Evolutionary conservation across 2,797 vertebrate species (phyloP).

Genomic region (Mustela erminea): DNA sequence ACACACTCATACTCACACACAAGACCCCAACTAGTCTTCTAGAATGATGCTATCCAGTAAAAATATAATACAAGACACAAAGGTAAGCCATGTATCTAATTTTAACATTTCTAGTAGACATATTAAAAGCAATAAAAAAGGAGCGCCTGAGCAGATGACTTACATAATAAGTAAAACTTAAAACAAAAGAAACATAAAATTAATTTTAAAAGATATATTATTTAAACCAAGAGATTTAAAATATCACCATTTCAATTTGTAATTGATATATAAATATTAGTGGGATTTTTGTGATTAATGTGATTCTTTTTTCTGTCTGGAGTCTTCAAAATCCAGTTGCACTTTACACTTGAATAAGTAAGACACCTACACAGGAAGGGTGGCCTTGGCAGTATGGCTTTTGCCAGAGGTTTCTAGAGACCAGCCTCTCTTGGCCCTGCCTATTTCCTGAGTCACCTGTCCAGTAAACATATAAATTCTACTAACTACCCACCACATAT

Average conservation of each 20-base stretch:
- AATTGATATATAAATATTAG: neutral
- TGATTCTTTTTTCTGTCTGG: neutral
- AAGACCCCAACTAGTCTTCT: neutral
- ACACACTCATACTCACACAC: neutral
- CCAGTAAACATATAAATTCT: neutral
- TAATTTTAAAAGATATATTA: neutral
- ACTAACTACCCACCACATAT: neutral
- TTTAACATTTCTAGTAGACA: neutral
- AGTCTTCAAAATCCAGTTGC: neutral
- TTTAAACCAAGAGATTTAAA: neutral
- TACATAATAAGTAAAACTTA: neutral
- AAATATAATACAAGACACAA: neutral
- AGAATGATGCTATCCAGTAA: neutral
- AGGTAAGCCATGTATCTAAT: neutral
- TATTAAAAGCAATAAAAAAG: neutral
- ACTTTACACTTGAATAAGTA: neutral
- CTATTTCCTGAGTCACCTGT: neutral
- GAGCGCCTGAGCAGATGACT: neutral
- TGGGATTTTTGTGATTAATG: neutral
- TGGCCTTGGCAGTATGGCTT: neutral
- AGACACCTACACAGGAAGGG: accelerated
- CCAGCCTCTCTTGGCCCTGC: accelerated
- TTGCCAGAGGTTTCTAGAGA: neutral
- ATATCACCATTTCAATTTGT: neutral
- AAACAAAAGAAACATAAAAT: neutral